Evolutionary conservation across 2,797 vertebrate genomes (phyloP).

Genomic region (Parauchenoglanis ngamensis): DNA sequence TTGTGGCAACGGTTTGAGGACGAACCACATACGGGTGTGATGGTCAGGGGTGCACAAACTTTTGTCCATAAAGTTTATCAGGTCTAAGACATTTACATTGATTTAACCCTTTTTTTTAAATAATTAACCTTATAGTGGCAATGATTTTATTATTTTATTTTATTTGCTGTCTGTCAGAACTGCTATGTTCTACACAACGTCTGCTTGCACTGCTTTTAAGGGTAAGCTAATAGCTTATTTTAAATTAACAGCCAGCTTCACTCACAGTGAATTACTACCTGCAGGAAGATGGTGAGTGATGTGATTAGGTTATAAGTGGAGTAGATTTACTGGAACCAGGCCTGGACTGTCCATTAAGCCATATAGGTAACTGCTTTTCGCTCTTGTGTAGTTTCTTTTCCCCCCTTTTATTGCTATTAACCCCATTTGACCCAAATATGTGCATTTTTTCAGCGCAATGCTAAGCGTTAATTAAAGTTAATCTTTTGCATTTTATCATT

Average conservation of each 20-base stretch:
- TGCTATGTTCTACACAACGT: neutral
- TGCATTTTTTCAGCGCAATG: neutral
- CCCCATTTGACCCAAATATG: neutral
- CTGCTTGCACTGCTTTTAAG: neutral
- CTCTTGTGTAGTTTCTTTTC: neutral
- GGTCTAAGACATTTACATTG: neutral
- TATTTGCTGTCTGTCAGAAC: neutral
- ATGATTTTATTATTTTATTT: too few species aligned
- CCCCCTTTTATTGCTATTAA: neutral
- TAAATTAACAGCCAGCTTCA: neutral
- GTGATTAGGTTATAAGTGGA: slow-evolving; percentile 32
- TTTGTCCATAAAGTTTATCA: neutral
- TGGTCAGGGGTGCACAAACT: neutral
- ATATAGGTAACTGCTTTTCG: neutral
- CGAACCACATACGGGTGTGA: neutral
- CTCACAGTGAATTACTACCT: slow-evolving; percentile 13
- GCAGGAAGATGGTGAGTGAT: slow-evolving; percentile 5
- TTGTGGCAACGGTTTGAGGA: neutral
- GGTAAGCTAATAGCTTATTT: neutral
- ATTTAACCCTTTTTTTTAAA: neutral
- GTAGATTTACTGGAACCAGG: slow-evolving; percentile 33
- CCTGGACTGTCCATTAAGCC: slow-evolving; percentile 36
- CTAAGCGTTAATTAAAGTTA: neutral
- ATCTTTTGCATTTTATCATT: neutral
- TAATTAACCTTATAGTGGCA: too few species aligned